phyloP scores from a whole-genome alignment of 2,797 vertebrate species.

The Champsocephalus gunnari region DNA sequence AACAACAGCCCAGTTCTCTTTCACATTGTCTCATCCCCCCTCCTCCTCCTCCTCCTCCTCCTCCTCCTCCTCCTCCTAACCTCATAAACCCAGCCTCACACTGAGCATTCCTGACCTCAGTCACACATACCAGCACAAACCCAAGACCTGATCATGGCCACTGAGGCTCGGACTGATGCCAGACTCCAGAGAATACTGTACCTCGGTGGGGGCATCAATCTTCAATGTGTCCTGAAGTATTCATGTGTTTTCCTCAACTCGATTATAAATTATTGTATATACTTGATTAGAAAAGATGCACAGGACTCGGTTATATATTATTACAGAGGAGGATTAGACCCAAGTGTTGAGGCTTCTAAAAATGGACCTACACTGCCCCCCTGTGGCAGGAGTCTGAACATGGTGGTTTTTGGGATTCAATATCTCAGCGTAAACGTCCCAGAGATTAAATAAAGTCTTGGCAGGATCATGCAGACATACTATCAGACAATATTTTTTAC shows the following conservation, averaged over 20 bases:
- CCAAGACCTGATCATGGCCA: background rate
- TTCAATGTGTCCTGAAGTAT: accelerated
- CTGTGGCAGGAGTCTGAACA: constrained; percentile 2
- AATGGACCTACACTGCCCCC: constrained; percentile 20
- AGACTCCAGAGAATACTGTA: background rate
- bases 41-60: background rate
- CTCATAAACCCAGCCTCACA: constrained; percentile 6
- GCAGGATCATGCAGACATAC: background rate
- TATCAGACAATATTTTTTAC: background rate
- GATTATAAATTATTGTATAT: too few relatives aligned
- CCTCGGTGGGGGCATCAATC: background rate
- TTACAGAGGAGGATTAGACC: too few relatives aligned
- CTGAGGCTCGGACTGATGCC: background rate
- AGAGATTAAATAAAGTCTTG: background rate
- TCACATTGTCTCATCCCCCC: background rate
- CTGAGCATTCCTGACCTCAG: constrained; percentile 21
- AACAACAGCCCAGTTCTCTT: background rate
- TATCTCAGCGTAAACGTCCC: background rate
- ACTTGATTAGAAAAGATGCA: background rate
- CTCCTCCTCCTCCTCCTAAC: background rate
- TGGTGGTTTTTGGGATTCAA: background rate
- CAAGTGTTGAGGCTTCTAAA: background rate
- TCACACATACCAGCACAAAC: constrained; percentile 8
- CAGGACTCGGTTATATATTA: background rate
- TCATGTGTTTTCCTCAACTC: background rate